Base-by-base conservation (phyloP, 2,888 invertebrate genomes). In the Platerodrilus igneus region DNA sequence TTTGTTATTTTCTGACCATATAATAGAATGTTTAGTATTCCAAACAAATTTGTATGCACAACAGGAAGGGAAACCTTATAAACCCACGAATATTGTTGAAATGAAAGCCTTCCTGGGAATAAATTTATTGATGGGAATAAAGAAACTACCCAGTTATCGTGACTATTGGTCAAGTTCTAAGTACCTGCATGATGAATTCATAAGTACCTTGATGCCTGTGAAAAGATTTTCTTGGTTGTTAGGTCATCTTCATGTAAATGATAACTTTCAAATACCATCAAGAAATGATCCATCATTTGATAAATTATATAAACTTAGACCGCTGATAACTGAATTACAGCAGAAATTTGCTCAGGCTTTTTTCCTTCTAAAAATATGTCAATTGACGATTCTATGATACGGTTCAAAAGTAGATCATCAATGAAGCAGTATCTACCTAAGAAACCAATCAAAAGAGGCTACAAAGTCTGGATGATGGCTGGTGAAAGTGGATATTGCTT, bases 361-460 rank as follows among this genome's bases (percentile, higher is more conserved):
- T 8, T 4, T 8, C 26, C 5, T 10, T 7, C n/a, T 8, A 7
- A 23, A 9, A 51, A 53, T 27, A 2, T 20, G 32, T 8, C 32
- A 10, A 33, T 33, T n/a, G 33, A 33, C 33, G 52, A 56, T 32
- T 48, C 46, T 8, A 51, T 54, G 52, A 47, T 55, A 8, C 40
- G 46, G 23, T 57, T 56, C 40, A 57, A 55, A 34, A 50, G 54
- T 9, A 33, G 50, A 16, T 31, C 33, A 23, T 37, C 39, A 5
- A 30, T 54, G 13, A 54, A 53, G 27, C 53, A 57, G 29, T 57
- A 52, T 34, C 39, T 52, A 38, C 49, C 49, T 45, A 47, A 36
- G 56, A 54, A 29, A 52, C 57, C 5, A n/a, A 48, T 52, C 19
- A 56, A 57, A 38, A 17, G 52, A 14, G 57, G 50, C 4, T 56